A percentile compares a stretch with the other conserved stretches of the same genome.
Conservation (phyloP, 2,888 invertebrate species). For the Ecdyonurus torrentis region DNA sequence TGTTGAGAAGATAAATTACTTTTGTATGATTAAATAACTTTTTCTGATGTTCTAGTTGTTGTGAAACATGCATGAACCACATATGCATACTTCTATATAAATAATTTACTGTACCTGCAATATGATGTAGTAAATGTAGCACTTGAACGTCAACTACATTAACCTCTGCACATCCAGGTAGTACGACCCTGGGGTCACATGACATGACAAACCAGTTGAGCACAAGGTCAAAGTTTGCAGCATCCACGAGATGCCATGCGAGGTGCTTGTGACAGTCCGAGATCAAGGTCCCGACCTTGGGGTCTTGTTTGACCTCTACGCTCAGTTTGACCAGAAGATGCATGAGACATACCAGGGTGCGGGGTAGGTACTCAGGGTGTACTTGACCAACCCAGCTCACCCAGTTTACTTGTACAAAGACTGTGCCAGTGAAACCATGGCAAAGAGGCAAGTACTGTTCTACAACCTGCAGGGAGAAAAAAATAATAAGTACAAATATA, state of each 20-base stretch:
- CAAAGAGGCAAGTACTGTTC: constrained; percentile 50
- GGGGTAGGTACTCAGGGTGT: constrained; percentile 19
- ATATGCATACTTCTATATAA: too few species aligned
- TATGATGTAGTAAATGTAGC: constrained; percentile 11
- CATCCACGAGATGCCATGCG: constrained; percentile 47
- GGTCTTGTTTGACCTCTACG: constrained; percentile 46
- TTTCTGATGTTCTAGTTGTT: neutral
- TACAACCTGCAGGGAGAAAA: constrained; percentile 27
- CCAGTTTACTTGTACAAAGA: constrained; percentile 50
- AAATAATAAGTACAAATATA: too few species aligned
- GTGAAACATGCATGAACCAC: too few species aligned
- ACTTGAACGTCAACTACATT: constrained; percentile 16
- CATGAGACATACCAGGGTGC: constrained; percentile 44
- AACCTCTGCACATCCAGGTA: constrained; percentile 25
- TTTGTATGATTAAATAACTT: neutral
- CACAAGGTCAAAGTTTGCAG: constrained; percentile 41
- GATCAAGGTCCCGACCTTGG: constrained; percentile 31
- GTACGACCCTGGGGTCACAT: constrained; percentile 48
- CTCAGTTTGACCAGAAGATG: constrained; percentile 53
- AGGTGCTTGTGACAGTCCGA: constrained; percentile 38
- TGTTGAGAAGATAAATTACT: too few species aligned
- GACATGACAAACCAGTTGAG: constrained; percentile 59
- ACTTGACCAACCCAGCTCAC: constrained; percentile 35
- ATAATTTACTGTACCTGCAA: too few species aligned
- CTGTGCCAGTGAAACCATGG: constrained; percentile 50